Evolutionary conservation across 2,888 invertebrate species (phyloP), one percentile per base, ranked within the genome.

Genomic region (Conchocele bisecta): DNA sequence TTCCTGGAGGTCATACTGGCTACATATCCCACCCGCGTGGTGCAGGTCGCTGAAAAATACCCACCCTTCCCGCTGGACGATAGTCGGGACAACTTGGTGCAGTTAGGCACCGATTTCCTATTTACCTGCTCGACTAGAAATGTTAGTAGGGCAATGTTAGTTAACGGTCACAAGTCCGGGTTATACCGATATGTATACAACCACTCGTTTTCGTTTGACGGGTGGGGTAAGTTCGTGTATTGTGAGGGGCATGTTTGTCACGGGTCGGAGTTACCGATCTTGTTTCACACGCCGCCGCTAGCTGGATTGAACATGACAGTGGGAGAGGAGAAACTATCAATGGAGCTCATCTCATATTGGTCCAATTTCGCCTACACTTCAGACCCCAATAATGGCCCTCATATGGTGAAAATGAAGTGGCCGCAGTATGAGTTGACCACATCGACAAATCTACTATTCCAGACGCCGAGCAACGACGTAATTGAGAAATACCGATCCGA

Each of bases 351-450:
- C 24, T 39, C 56, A 1, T 86, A 83, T 60, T 88, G 86, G 85
- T 76, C 86, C 13, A 89, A 88, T 63, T 88, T 89, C 56, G 88
- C 88, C 6, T 86, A 85, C 54, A 79, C 82, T 15, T 85, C 86
- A 35, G 74, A 85, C 54, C 86, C 86, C 1, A 81, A 79, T 41
- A 57, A 56, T 24, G 81, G 83, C 13, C 69, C 71, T 11, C 44
- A 71, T 31, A 24, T 28, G n/a, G 57, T 44, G 11, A 29, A 54
- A 31, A 7, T 69, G 7, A 17, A 65, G 26, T 84, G 86, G 86
- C 86, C 86, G 9, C 41, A 41, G 24, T 84, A 84, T 67, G 61
- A 61, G n/a, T 2, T 42, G 2, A 46, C 35, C n/a, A 41, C 65
- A n/a, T 79, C 77, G 68, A 68, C 73, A 15, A 39, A 51, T 5